Percentiles rank a stretch among this genome's conserved stretches.
Evolutionary conservation across 2,797 vertebrate species (phyloP).

Genomic region (Sparus aurata): DNA sequence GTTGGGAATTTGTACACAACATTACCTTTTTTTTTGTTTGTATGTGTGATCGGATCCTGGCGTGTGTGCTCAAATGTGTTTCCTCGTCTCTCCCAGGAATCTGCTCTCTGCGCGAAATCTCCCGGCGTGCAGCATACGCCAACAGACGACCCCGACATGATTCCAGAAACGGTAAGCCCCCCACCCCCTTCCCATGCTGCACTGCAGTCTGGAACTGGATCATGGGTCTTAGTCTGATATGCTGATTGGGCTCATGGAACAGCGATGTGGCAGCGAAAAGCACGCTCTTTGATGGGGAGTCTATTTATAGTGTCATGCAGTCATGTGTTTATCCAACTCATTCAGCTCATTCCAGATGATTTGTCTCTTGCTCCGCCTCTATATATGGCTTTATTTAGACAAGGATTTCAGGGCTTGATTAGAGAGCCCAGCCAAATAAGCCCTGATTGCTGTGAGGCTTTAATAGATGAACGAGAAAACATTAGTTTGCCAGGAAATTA

Average conservation of each 20-base stretch:
- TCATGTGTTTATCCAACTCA: constrained; percentile 81
- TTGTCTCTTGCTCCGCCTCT: constrained; percentile 71
- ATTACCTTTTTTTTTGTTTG: not conserved
- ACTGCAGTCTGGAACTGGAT: constrained; percentile 70
- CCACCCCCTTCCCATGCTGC: constrained; percentile 44
- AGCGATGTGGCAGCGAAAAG: constrained; percentile 65
- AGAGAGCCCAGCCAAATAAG: constrained; percentile 75
- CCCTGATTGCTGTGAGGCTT: constrained; percentile 72
- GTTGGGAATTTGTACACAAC: not conserved
- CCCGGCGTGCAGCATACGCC: constrained; percentile 72
- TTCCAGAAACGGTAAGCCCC: constrained; percentile 70
- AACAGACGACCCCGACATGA: constrained; percentile 70
- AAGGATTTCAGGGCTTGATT: constrained; percentile 75
- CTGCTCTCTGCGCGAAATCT: constrained; percentile 79
- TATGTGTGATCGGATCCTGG: constrained; percentile 18
- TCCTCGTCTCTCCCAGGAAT: constrained; percentile 70
- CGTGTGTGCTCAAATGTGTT: constrained; percentile 25
- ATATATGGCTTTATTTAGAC: constrained; percentile 78
- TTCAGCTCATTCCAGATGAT: constrained; percentile 82
- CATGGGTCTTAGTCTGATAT: constrained; percentile 69
- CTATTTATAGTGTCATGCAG: constrained; percentile 82
- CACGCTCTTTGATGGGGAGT: constrained; percentile 70
- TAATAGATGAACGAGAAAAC: constrained; percentile 72
- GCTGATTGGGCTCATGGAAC: constrained; percentile 70
- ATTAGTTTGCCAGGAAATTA: constrained; percentile 69